Evolutionary conservation across 2,113 vertebrate genomes (phyloP), one percentile per base, ranked within the genome.

Genomic region (Mesoclemmys tuberculata): DNA sequence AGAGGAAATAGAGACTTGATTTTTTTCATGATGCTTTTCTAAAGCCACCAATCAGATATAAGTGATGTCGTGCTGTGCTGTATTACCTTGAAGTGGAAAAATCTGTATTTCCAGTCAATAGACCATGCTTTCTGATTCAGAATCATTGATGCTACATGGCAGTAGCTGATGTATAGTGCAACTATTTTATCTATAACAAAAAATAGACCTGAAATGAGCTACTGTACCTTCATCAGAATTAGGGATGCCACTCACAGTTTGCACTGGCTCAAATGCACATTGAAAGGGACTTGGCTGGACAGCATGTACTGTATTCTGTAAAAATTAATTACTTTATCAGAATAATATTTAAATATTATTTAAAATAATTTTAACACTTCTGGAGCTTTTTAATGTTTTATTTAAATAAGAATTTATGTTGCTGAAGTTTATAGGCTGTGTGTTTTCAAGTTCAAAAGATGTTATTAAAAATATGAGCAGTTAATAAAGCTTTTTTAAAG

Each of bases 201-300:
- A 7, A 35, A 94, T 29, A 41, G n/a, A 94, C 92, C 0, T 46
- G 56, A 95, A 56, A 91, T 89, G 64, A 85, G 22, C 29, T 94
- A 92, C 93, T 61, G 2, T 98, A 98, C 98, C 98, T 98, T 98
- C 96, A 90, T 96, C 95, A 92, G 87, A 48, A 84, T 93, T 89
- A 88, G 13, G 90, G 88, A 74, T 58, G 51, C 29, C 83, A 79
- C 86, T 95, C 88, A 5, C 87, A 52, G 83, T 88, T 92, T 96
- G 96, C 87, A 93, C 94, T 87, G 97, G 97, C 55, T 97, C 96
- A 87, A 88, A 93, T 89, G 96, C 79, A 96, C 94, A 96, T 10
- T 91, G 97, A 92, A 93, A 84, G 51, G 98, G 96, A 94, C 79
- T 97, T 95, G 94, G 93, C 52, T 97, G 96, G 82, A 95, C 6